phyloP scores from a whole-genome alignment of 2,888 invertebrate genomes.

The Dugesia japonica region DNA sequence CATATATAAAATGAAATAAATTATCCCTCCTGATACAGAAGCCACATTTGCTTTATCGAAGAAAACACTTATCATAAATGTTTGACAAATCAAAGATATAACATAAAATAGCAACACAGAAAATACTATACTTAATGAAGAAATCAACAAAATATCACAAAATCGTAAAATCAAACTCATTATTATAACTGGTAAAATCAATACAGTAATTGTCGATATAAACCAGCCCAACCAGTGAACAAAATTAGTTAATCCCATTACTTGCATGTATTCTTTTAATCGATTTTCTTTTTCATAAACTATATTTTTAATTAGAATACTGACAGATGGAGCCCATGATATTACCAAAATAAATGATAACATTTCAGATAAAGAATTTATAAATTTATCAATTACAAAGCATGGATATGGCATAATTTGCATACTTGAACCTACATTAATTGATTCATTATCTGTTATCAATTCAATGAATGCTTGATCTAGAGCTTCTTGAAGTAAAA shows the following conservation, averaged over 20 bases:
- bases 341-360: conserved; percentile 51
- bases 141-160: conserved; percentile 60
- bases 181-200: conserved; percentile 56
- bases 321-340: conserved; percentile 50
- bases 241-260: conserved; percentile 52
- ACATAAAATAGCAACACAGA: conserved; percentile 55
- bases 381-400: conserved; percentile 28
- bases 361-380: conserved; percentile 23
- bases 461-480: not conserved
- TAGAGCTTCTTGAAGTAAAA: not conserved
- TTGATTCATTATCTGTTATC: not conserved
- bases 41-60: conserved; percentile 54
- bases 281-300: conserved; percentile 51
- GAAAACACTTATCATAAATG: conserved; percentile 52
- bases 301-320: conserved; percentile 50
- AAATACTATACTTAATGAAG: conserved; percentile 56
- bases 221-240: conserved; percentile 56
- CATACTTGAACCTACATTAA: not conserved
- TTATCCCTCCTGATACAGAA: conserved; percentile 49
- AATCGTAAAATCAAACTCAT: conserved; percentile 45
- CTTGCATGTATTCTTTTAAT: conserved; percentile 52
- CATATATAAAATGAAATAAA: conserved; percentile 48
- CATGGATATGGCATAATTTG: conserved; percentile 32
- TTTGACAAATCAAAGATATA: conserved; percentile 49
- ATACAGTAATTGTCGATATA: conserved; percentile 51